phyloP scores from a whole-genome alignment of 2,888 invertebrate species.

The Aspidiotus rigidus region DNA sequence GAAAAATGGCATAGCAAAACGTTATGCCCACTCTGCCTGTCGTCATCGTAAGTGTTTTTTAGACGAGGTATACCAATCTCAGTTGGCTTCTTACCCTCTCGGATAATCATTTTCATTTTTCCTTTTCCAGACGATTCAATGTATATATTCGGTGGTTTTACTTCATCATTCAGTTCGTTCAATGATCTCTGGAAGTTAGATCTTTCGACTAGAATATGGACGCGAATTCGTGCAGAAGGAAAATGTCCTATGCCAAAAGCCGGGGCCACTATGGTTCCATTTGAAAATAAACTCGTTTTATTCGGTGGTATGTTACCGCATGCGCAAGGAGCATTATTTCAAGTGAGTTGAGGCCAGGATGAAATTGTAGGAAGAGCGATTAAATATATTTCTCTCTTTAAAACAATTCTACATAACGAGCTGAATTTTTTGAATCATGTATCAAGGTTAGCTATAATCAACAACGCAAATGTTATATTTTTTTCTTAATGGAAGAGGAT shows the following conservation, averaged over 20 bases:
- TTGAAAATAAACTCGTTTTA: constrained; percentile 70
- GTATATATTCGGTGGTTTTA: constrained; percentile 95
- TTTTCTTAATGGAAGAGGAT: too few relatives aligned
- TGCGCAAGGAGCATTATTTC: constrained; percentile 71
- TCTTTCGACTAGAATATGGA: constrained; percentile 74
- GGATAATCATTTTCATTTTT: not conserved
- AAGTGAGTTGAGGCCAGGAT: constrained; percentile 45
- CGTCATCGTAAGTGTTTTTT: constrained; percentile 48
- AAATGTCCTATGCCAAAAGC: constrained; percentile 94
- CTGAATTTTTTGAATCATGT: not conserved
- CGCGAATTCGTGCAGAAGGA: constrained; percentile 69
- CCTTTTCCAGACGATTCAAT: constrained; percentile 59
- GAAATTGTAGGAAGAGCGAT: too few relatives aligned
- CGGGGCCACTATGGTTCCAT: constrained; percentile 82
- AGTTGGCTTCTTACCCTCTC: too few relatives aligned
- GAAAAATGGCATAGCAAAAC: constrained; percentile 70
- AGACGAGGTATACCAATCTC: too few relatives aligned
- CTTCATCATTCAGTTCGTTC: constrained; percentile 85
- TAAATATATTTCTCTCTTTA: constrained; percentile 3
- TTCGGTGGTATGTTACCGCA: constrained; percentile 97
- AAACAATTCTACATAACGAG: not conserved
- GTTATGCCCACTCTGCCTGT: constrained; percentile 87
- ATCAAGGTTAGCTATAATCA: not conserved
- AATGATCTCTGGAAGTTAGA: constrained; percentile 95
- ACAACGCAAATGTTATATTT: too few relatives aligned